Base-by-base conservation (phyloP, 2,888 invertebrate species). In the Ametastegia equiseti region DNA sequence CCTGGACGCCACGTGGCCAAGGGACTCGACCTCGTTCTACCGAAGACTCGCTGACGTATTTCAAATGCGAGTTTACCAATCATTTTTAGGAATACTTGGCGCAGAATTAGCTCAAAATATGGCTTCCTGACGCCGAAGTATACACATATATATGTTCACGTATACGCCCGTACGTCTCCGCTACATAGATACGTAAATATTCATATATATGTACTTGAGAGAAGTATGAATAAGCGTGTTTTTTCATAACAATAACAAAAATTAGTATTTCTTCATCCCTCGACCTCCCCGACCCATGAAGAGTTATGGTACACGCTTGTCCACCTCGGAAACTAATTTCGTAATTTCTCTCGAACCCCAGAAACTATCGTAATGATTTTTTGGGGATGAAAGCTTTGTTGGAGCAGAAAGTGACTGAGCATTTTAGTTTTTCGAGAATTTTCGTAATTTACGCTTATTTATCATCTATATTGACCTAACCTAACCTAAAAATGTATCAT, bases 1-100 rank as follows among this genome's bases (percentile, higher is more conserved):
- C n/a, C 39, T 45, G 78, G 60, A 78, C 19, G 57, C 78, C 63
- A 63, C 60, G 60, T 78, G 78, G 45, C 78, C 78, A 78, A 78
- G 78, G 78, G 78, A 78, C 19, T 75, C 39, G 50, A 54, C 75
- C 50, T 75, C 54, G 54, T 75, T 75, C 75, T 23, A 57, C 77
- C 33, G 42, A 27, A 60, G 15, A 33, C 19, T 50, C 19, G 78
- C 42, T 78, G 78, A 75, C 75, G 75, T 75, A 75, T 75, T 75
- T 75, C 75, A 75, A 75, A 75, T 54, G 75, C 54, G 75, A 75
- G 75, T 50, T 57, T 75, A 54, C 23, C 75, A 45, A 23, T 47
- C 47, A 27, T 71, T 30, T 71, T 71, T 45, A 11, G 27, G 45
- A 27, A 47, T 71, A 23, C 23, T 19, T 47, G 45, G n/a, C 19